A percentile compares a stretch with the other conserved stretches of the same genome.
Conservation (phyloP, 1,140 invertebrate genomes). For the Oryctes rhinoceros region DNA sequence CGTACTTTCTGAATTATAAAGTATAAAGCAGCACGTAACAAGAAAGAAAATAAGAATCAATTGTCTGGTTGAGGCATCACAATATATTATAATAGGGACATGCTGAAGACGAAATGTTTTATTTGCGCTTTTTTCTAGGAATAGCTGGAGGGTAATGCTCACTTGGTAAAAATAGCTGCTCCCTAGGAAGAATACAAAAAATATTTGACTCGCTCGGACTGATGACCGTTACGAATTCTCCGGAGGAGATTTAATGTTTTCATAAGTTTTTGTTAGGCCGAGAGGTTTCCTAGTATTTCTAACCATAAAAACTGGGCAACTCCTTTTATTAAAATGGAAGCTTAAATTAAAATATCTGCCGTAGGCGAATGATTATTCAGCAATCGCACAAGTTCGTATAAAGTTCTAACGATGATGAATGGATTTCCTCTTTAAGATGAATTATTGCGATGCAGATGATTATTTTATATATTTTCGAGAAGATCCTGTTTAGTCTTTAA, state of each 20-base stretch:
- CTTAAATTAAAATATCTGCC: neutral
- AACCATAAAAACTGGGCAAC: neutral
- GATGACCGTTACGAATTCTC: neutral
- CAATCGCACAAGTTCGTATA: neutral
- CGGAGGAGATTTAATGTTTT: neutral
- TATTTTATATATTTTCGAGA: no score
- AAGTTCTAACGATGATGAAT: no score
- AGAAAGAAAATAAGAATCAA: no score
- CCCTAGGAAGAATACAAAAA: neutral
- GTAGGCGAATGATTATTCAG: neutral
- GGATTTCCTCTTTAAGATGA: no score
- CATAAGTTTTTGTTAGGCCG: neutral
- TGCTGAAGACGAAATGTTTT: conserved; percentile 9
- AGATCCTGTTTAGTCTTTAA: no score
- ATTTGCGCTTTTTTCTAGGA: neutral
- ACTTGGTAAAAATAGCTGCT: neutral
- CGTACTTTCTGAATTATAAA: no score
- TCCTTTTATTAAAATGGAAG: neutral
- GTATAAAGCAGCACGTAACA: no score
- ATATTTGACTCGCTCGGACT: neutral
- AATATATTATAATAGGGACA: neutral
- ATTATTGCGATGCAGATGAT: no score
- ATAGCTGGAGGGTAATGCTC: neutral
- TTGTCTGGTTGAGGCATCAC: neutral
- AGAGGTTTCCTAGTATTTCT: neutral